Evolutionary conservation across 1,140 invertebrate species (phyloP).

Genomic region (Vanessa atalanta): DNA sequence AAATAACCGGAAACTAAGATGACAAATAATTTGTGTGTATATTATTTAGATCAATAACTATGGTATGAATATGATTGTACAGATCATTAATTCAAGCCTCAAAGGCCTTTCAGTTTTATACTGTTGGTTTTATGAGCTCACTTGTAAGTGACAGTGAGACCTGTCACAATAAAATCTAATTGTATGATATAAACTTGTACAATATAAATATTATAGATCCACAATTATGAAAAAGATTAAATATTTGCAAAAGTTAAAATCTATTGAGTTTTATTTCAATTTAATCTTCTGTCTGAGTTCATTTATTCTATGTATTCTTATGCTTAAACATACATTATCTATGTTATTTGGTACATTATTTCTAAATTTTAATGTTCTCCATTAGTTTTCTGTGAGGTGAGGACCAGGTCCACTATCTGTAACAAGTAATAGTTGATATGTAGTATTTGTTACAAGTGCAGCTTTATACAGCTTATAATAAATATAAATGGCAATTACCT

Average conservation of each 20-base stretch:
- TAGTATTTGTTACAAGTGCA: neutral
- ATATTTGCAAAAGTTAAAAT: conserved; percentile 81
- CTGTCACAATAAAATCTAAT: conserved; percentile 71
- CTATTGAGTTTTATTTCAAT: conserved; percentile 66
- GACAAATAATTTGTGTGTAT: conserved; percentile 79
- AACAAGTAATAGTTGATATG: conserved; percentile 25
- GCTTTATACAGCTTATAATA: neutral
- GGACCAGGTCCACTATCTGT: conserved; percentile 70
- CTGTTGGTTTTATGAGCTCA: conserved; percentile 56
- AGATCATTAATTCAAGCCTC: conserved; percentile 41
- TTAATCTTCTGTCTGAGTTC: neutral
- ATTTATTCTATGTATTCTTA: conserved; percentile 21
- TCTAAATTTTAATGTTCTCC: conserved; percentile 6
- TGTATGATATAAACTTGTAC: conserved; percentile 81
- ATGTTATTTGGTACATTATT: conserved; percentile 35
- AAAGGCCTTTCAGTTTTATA: conserved; percentile 41
- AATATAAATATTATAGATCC: conserved; percentile 82
- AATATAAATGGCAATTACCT: conserved; percentile 24
- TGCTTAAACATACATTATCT: conserved; percentile 13
- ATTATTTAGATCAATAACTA: conserved; percentile 72
- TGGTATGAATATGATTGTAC: conserved; percentile 69
- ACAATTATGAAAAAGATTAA: conserved; percentile 82
- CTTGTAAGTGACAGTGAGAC: conserved; percentile 45
- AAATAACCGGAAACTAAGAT: conserved; percentile 57
- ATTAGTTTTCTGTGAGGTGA: conserved; percentile 42